phyloP scores from a whole-genome alignment of 2,113 vertebrate species.

The Anser brachyrhynchus region DNA sequence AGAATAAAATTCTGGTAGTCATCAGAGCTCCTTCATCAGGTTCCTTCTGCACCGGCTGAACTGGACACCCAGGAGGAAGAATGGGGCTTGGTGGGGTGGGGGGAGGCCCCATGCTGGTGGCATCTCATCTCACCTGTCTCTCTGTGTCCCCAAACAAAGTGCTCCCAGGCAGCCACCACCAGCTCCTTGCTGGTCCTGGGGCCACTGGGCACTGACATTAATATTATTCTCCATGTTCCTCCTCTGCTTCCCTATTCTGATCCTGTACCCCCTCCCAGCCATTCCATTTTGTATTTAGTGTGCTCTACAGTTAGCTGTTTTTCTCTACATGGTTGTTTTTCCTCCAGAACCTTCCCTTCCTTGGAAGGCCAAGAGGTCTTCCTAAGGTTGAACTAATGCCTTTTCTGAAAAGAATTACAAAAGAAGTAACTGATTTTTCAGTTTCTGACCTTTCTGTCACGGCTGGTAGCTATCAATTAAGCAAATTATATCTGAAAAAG shows the following conservation, averaged over 20 bases:
- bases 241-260: neutral
- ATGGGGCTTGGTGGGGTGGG: neutral
- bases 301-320: neutral
- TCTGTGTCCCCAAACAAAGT: neutral
- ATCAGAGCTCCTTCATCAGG: neutral
- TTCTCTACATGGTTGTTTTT: neutral
- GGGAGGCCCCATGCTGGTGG: rapidly evolving
- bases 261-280: neutral
- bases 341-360: neutral
- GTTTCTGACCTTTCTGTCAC: neutral
- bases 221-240: neutral
- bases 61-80: neutral
- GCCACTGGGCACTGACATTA: rapidly evolving
- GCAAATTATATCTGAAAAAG: neutral
- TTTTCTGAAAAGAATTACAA: neutral
- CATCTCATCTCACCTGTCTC: neutral
- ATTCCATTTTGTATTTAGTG: neutral
- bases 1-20: neutral
- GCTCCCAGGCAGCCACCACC: rapidly evolving
- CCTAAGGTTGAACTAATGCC: neutral
- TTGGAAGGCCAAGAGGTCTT: slow-evolving; percentile 36
- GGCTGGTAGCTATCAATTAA: neutral
- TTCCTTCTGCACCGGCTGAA: neutral
- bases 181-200: neutral
- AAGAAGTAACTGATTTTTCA: neutral